A percentile compares a stretch with the other conserved stretches of the same genome.
phyloP scores from a whole-genome alignment of 2,888 invertebrate genomes.

The Plagodis pulveraria region DNA sequence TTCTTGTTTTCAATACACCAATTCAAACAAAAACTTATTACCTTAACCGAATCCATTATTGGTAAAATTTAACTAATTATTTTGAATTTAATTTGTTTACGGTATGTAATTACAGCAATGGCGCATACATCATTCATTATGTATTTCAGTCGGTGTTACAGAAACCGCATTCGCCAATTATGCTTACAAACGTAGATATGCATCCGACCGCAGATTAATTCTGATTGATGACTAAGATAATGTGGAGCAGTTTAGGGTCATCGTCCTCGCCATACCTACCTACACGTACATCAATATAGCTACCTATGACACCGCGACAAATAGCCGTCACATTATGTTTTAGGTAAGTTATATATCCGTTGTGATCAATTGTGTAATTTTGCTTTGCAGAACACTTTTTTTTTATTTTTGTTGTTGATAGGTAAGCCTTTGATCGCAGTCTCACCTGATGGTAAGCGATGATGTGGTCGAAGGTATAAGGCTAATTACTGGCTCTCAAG shows the following conservation, averaged over 20 bases:
- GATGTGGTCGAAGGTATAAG: no score
- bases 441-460: no score
- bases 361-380: constrained; percentile 5
- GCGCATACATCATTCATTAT: constrained; percentile 16
- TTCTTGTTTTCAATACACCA: no score
- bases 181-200: constrained; percentile 35
- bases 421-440: no score
- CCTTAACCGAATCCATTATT: not conserved
- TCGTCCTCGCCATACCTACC: constrained; percentile 40
- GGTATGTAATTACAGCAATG: not conserved
- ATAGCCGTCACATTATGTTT: constrained; percentile 25
- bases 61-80: not conserved
- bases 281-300: not conserved
- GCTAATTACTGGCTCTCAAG: no score
- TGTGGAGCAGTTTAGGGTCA: constrained; percentile 45
- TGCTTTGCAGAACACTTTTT: no score
- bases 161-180: constrained; percentile 35
- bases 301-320: constrained; percentile 17
- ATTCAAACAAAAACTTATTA: no score
- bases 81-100: not conserved
- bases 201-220: constrained; percentile 53
- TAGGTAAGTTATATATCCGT: constrained; percentile 8
- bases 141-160: constrained; percentile 9
- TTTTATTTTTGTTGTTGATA: no score
- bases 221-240: constrained; percentile 60